Base-by-base conservation (phyloP, 2,888 invertebrate species). In the Leucania comma region DNA sequence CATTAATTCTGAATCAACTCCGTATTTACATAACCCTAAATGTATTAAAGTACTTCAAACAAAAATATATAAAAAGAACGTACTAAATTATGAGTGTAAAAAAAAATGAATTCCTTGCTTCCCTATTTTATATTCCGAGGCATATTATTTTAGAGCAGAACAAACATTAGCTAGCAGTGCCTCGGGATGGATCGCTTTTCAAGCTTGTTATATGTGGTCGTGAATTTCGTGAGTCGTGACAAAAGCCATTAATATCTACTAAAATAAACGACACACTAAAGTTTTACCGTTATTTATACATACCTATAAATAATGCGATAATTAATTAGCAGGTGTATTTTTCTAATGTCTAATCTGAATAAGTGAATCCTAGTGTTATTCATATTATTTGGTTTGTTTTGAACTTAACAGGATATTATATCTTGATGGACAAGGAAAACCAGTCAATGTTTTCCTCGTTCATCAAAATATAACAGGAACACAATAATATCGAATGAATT, bases 191-290 rank as follows among this genome's bases (percentile, higher is more conserved):
- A 50, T 56, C 14, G 20, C 53, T 46, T 32, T 42, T 22, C 26
- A 48, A 29, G 54, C 12, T 26, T 26, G 58, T 48, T 24, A 42
- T 9, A 17, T 29, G 56, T 35, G 53, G 46, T n/a, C 72, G 53
- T 4, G 50, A 10, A n/a, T 26, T 48, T 14, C 54, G 6, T 26
- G 48, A 42, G 1, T 9, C 66, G 20, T 29, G 51, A 29, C 57
- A 54, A 54, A n/a, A 10, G 42, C 42, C 80, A 65, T 82, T 51
- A 64, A 70, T 82, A 51, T 38, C 48, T 8, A 74, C 67, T 38
- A 48, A 75, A 65, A 73, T 79, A 73, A 48, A 73, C 48, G 42
- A n/a, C 2, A 51, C 8, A 70, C 20, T 26, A 20, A 26, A 50
- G 8, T 35, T 29, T n/a, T 38, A 63, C 17, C 3, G n/a, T n/a